These are phyloP conservation scores for Plebejus anna DNA, from an alignment of 2,888 invertebrate species.

Conservation along the genomic window DNA sequence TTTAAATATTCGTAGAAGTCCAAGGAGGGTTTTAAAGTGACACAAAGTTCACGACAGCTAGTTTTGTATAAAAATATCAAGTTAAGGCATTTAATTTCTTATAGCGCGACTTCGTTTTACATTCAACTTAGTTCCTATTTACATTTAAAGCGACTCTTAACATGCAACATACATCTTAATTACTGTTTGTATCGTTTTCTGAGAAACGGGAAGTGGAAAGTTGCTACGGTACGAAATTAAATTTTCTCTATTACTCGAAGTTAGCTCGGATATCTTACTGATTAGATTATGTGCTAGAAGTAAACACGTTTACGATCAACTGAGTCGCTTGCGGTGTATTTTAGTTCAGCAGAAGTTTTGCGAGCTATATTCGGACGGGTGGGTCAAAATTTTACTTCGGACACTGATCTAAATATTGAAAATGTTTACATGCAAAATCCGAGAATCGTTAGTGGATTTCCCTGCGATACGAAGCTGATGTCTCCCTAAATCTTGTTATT, in stretches of 20 bases:
- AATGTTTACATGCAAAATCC: not conserved
- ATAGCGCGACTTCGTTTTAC: too few relatives aligned
- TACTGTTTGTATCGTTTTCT: not conserved
- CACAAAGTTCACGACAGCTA: too few relatives aligned
- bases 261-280: not conserved
- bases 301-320: not conserved
- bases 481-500: too few relatives aligned
- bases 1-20: too few relatives aligned
- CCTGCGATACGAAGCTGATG: too few relatives aligned
- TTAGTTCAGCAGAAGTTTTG: not conserved
- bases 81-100: not conserved
- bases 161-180: not conserved
- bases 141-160: not conserved
- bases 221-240: not conserved
- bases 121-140: not conserved
- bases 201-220: not conserved
- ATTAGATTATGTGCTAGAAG: slow-evolving; percentile 2
- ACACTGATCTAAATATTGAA: not conserved
- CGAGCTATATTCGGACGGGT: not conserved
- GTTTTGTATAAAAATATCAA: not conserved
- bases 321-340: not conserved
- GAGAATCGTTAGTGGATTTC: too few relatives aligned
- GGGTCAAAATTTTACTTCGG: too few relatives aligned
- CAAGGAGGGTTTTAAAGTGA: too few relatives aligned
- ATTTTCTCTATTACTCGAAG: not conserved